Evolutionary conservation across 2,888 invertebrate genomes (phyloP).

Genomic region (Noctua pronuba): DNA sequence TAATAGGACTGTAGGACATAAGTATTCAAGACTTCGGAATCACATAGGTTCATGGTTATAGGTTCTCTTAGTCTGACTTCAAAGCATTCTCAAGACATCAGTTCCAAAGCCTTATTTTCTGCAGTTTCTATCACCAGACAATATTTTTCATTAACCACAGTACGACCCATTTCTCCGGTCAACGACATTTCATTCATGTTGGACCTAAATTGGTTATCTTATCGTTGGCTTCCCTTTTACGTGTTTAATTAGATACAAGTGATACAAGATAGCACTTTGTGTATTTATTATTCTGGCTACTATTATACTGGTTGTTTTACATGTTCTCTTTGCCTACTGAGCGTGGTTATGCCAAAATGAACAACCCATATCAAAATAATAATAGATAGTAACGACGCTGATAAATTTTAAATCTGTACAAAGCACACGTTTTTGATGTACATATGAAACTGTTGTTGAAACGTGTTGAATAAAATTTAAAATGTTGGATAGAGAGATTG

Average conservation of each 20-base stretch:
- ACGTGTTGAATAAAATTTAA: not conserved
- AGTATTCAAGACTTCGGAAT: not conserved
- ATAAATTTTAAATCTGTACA: not conserved
- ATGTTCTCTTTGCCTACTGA: not conserved
- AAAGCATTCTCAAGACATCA: not conserved
- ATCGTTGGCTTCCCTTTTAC: slow-evolving; percentile 84
- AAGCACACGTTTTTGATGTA: not conserved
- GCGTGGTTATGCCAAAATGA: not conserved
- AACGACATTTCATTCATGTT: slow-evolving; percentile 80
- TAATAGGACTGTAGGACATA: not conserved
- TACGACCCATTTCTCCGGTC: slow-evolving; percentile 76
- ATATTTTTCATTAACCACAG: slow-evolving; percentile 42
- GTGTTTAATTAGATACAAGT: slow-evolving; percentile 76
- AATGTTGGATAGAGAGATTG: not conserved
- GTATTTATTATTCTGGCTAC: slow-evolving; percentile 47
- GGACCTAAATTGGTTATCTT: slow-evolving; percentile 83
- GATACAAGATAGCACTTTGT: slow-evolving; percentile 54
- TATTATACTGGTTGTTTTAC: slow-evolving; percentile 8
- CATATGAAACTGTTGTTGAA: not conserved
- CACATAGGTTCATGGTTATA: not conserved
- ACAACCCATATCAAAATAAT: not conserved
- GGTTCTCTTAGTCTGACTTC: not conserved
- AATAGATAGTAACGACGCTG: not conserved
- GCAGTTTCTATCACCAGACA: not conserved
- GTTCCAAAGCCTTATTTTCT: not conserved